These are phyloP conservation scores for Strix aluco DNA, from an alignment of 2,113 vertebrate genomes.

Conservation along the genomic window DNA sequence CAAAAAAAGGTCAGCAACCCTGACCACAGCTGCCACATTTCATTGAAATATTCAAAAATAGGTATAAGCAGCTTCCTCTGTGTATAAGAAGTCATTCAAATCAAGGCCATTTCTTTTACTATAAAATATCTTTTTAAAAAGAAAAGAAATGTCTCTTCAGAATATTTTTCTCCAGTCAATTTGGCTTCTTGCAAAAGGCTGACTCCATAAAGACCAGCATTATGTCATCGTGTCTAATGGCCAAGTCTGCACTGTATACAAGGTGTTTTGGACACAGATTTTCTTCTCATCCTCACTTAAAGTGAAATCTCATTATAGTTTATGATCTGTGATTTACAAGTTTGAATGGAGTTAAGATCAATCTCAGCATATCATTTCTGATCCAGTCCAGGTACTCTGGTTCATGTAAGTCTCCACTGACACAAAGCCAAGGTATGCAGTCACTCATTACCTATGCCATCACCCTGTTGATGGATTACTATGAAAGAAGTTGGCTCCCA, in stretches of 20 bases:
- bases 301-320: conserved; percentile 45
- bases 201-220: conserved; percentile 20
- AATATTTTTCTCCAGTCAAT: not conserved
- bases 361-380: conserved; percentile 9
- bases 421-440: not conserved
- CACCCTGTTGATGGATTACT: rapidly evolving
- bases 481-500: not conserved
- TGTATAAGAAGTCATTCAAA: not conserved
- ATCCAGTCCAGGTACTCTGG: conserved; percentile 19
- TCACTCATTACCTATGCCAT: not conserved
- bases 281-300: conserved; percentile 17
- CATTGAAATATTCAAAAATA: not conserved
- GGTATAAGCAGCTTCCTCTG: not conserved
- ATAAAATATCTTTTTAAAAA: not conserved
- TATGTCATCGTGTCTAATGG: conserved; percentile 3
- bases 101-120: not conserved
- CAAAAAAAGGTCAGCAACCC: not conserved
- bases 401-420: not conserved
- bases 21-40: not conserved
- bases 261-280: conserved; percentile 29
- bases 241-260: conserved; percentile 42
- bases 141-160: not conserved
- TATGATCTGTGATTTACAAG: conserved; percentile 55
- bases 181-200: conserved; percentile 2
- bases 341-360: conserved; percentile 9